Base-by-base conservation (phyloP, 2,888 invertebrate species). In the Drosophila meridiana region DNA sequence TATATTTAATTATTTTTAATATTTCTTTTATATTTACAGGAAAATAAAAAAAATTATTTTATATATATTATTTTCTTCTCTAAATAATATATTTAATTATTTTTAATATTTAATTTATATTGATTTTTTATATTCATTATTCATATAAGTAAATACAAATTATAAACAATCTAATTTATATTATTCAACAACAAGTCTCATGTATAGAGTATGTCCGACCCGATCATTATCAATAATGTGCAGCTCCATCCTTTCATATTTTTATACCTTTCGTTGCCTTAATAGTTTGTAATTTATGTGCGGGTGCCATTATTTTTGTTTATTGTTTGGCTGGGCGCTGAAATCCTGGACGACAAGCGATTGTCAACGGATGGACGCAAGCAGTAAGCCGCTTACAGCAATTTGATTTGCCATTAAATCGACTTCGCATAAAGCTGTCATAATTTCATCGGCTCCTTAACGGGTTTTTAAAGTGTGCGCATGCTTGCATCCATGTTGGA, bases 221-320 rank as follows among this genome's bases (percentile, higher is more conserved):
- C 32, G 14, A 20, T 7, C 32, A 1, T 5, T 11, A 0, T 1
- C 20, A 2, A 6, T 28, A 6, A 3, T 20, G 5, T 8, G 2
- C 14, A 52, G 3, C 11, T 3, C 34, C 0, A 13, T 34, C 14
- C n/a, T 6, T 56, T 28, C 47, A 38, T 56, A 26, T 63, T 74
- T 73, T 75, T 78, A 76, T 88, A 79, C 74, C 70, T 26, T 52
- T 50, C 70, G 73, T 66, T 43, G 32, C 28, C 2, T 80, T 80
- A 73, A 83, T 82, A 82, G 89, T 71, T 76, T 76, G 77, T 88
- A 87, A 90, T 90, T 87, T 90, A 87, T 88, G 82, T 73, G 66
- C 67, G 70, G 61, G 65, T 62, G 80, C 75, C 80, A 80, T 85
- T 71, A 87, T 80, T 74, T 78, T 74, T 74, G 79, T 87, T 84